These are phyloP conservation scores for Chloropsis cyanopogon DNA, from an alignment of 2,113 vertebrate genomes.

Conservation along the genomic window DNA sequence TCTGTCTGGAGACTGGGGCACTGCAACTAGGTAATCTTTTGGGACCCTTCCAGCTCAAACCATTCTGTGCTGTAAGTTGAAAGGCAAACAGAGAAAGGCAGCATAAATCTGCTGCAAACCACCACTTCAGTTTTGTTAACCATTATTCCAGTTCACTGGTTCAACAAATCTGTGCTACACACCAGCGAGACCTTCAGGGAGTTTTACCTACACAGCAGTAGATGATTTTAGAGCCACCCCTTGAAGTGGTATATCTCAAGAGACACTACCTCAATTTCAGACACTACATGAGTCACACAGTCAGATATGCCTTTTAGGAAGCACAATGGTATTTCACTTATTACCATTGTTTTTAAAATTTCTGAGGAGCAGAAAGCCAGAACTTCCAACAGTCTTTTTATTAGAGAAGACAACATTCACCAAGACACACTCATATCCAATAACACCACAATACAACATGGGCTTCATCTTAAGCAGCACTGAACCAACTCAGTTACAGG, in stretches of 20 bases:
- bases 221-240: not conserved
- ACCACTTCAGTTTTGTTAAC: not conserved
- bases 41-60: not conserved
- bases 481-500: not conserved
- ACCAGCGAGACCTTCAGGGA: not conserved
- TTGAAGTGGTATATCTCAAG: not conserved
- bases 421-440: not conserved
- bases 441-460: not conserved
- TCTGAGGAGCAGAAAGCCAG: not conserved
- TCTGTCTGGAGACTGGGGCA: not conserved
- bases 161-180: not conserved
- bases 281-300: not conserved
- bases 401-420: not conserved
- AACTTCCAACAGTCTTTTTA: not conserved
- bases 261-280: not conserved
- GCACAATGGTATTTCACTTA: not conserved
- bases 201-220: not conserved
- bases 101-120: not conserved
- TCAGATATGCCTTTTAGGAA: not conserved
- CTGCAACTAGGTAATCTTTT: not conserved
- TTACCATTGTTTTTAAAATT: not conserved
- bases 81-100: not conserved
- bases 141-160: not conserved
- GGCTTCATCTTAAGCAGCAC: not conserved
- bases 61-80: not conserved